phyloP scores from a whole-genome alignment of 2,797 vertebrate species.

The Alosa sapidissima region DNA sequence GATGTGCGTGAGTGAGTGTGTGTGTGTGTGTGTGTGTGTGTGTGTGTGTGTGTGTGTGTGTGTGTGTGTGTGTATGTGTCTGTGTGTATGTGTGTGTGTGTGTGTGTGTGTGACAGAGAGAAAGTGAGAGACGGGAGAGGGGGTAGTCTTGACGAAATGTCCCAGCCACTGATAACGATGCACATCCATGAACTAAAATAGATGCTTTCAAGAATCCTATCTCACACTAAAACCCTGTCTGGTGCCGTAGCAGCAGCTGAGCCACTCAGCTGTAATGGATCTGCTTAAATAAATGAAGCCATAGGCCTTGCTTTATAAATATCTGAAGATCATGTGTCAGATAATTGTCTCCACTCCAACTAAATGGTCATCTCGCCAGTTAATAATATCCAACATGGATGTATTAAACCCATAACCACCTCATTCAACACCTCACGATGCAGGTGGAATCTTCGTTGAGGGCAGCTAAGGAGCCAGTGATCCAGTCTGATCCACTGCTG shows the following conservation, averaged over 20 bases:
- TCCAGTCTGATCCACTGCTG: background rate
- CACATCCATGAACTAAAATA: slow-evolving; percentile 78
- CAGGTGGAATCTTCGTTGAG: background rate
- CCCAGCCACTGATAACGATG: slow-evolving; percentile 71
- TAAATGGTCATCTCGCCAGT: slow-evolving; percentile 58
- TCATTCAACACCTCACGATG: background rate
- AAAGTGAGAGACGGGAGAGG: slow-evolving; percentile 32
- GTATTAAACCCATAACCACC: slow-evolving; percentile 57
- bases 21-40: background rate
- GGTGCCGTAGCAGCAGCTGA: slow-evolving; percentile 52
- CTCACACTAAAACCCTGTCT: slow-evolving; percentile 69
- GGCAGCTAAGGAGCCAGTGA: background rate
- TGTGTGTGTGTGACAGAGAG: background rate
- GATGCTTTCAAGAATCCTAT: slow-evolving; percentile 78
- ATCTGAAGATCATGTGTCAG: slow-evolving; percentile 70
- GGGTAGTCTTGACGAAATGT: slow-evolving; percentile 66
- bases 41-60: background rate
- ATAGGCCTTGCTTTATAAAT: slow-evolving; percentile 75
- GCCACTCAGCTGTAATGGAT: slow-evolving; percentile 68
- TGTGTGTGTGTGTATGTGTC: background rate
- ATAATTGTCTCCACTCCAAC: slow-evolving; percentile 69
- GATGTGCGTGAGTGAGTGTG: background rate
- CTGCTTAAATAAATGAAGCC: slow-evolving; percentile 72
- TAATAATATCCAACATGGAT: slow-evolving; percentile 57
- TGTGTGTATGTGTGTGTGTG: background rate